Evolutionary conservation across 2,113 vertebrate genomes (phyloP), one percentile per base, ranked within the genome.

Genomic region (Odocoileus hemionus): DNA sequence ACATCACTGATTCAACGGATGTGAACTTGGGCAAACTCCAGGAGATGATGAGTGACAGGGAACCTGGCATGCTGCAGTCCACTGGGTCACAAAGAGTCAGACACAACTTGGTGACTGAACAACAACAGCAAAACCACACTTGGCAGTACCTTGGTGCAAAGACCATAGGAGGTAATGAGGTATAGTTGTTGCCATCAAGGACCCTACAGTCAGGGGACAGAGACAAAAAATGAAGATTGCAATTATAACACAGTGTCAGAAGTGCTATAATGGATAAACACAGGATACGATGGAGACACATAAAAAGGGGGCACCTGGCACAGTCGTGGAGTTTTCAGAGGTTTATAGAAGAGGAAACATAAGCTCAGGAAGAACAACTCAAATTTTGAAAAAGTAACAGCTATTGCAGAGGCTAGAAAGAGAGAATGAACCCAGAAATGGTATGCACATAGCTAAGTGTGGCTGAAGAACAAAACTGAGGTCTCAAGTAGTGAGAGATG

Each of bases 321-420:
- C 8, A 33, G 70, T 83, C 57, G 83, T 82, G 36, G 60, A 58
- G 23, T 64, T 89, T 64, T 89, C 55, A 86, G 39, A 30, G 43
- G 3, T 83, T 97, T 96, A 82, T 33, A 93, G 17, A 87, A 78
- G 58, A 91, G 43, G 94, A 91, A 90, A 85, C 52, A 79, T 54
- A 94, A 94, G 61, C 33, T 94, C 78, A 86, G 61, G 43, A 83
- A 76, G 45, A 93, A 39, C 36, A 61, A 83, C 28, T 57, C 36
- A 78, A 11, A 36, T 78, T 85, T 89, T 82, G 70, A 58, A 67
- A 89, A 91, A 95, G 43, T 39, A 85, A 89, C 39, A 95, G 54
- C 57, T 70, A 80, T 39, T 89, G 7, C 30, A 89, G 91, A 92
- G 85, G 25, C 47, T 52, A 94, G 55, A 36, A 95, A 95, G 50